phyloP scores from a whole-genome alignment of 2,113 vertebrate genomes.

The Cricetomys ansorgei region DNA sequence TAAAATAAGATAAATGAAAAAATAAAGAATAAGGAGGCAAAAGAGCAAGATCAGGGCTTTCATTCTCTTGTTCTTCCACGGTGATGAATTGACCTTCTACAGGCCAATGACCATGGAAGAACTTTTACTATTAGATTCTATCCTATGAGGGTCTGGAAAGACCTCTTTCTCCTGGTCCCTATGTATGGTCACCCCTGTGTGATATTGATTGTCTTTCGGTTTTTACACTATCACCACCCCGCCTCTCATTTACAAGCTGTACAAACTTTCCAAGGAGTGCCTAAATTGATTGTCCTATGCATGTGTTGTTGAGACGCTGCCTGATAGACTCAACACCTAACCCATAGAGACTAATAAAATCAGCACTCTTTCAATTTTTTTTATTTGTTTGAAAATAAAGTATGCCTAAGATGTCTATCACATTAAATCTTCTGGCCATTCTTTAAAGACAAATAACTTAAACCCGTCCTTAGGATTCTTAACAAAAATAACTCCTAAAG shows the following conservation, averaged over 20 bases:
- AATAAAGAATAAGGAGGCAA: not conserved
- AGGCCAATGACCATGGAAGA: too few species aligned
- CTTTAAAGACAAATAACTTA: not conserved
- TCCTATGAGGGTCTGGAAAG: not conserved
- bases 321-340: not conserved
- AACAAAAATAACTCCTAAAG: constrained; percentile 39
- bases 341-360: not conserved
- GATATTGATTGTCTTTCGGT: not conserved
- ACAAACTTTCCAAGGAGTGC: not conserved
- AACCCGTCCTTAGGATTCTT: not conserved
- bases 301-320: not conserved
- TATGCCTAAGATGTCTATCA: not conserved
- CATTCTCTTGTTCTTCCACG: too few species aligned
- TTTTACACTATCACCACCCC: not conserved
- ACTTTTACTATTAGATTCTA: accelerated
- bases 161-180: not conserved
- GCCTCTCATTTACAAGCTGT: not conserved
- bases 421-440: not conserved
- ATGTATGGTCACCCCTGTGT: too few species aligned
- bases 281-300: not conserved
- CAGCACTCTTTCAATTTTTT: not conserved
- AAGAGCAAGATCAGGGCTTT: not conserved
- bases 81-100: not conserved
- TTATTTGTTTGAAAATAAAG: not conserved
- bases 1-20: not conserved